Evolutionary conservation across 92 coral and sea anemone species (phyloP).

Genomic region (Porites rus): DNA sequence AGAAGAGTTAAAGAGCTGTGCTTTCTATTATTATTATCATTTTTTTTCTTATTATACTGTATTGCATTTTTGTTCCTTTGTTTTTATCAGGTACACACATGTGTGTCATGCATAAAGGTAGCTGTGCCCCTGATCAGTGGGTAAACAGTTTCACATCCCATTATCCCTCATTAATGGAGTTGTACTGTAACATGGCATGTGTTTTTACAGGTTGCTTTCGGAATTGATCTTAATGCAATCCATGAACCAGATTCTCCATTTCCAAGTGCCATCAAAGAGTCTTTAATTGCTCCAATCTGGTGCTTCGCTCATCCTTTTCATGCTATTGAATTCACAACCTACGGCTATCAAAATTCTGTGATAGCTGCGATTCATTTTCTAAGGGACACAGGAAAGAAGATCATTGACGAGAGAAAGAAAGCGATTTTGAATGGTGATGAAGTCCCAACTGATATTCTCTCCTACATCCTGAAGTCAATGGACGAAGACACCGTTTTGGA

Average conservation of each 20-base stretch:
- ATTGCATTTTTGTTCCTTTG: no score
- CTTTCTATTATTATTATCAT: no score
- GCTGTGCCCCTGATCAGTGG: no score
- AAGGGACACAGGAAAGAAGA: constrained; percentile 83
- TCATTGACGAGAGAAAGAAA: constrained; percentile 74
- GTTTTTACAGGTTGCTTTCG: constrained; percentile 78
- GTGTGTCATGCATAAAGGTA: no score
- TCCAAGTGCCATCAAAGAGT: constrained; percentile 67
- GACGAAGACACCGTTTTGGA: constrained; percentile 53
- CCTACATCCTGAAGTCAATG: constrained; percentile 61
- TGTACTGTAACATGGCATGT: no score
- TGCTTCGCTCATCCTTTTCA: constrained; percentile 61
- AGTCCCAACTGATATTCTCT: constrained; percentile 70
- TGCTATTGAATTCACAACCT: constrained; percentile 63
- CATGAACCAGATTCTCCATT: constrained; percentile 73
- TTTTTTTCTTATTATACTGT: no score
- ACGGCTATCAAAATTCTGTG: constrained; percentile 75
- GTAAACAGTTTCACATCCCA: no score
- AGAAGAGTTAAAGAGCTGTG: no score
- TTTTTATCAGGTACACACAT: no score
- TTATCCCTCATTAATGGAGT: no score
- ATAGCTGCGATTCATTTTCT: constrained; percentile 81
- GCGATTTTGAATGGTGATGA: constrained; percentile 57
- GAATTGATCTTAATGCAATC: constrained; percentile 66
- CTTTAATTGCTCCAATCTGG: constrained; percentile 65